phyloP scores from a whole-genome alignment of 2,888 invertebrate genomes.

The Troglohyphantes excavatus region DNA sequence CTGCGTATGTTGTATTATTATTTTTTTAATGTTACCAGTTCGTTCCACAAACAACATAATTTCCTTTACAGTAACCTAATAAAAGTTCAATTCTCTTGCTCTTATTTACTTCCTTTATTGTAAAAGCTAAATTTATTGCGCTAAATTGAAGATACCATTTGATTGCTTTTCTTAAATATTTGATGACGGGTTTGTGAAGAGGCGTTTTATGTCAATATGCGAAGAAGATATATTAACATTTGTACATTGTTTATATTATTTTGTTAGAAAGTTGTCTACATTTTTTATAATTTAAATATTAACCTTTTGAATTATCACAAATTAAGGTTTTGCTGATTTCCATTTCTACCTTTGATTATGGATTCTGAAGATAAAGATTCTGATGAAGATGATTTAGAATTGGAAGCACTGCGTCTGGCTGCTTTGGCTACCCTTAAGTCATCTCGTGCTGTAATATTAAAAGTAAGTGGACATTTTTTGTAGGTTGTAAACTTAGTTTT shows the following conservation, averaged over 20 bases:
- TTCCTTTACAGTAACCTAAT: conserved; percentile 66
- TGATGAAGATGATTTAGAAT: conserved; percentile 64
- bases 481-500: too few species aligned
- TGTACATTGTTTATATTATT: not conserved
- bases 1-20: not conserved
- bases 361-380: not conserved
- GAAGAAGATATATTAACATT: not conserved
- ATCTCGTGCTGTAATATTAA: not conserved
- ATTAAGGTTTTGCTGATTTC: not conserved
- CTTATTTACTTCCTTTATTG: conserved; percentile 22
- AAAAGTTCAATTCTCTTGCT: conserved; percentile 59
- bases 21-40: not conserved
- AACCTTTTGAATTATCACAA: not conserved
- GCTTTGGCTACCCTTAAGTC: conserved; percentile 54
- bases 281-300: not conserved
- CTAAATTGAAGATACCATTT: too few species aligned
- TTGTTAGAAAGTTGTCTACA: not conserved
- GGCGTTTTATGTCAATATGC: not conserved
- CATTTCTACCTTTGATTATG: not conserved
- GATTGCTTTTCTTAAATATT: not conserved
- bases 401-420: conserved; percentile 59
- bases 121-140: not conserved
- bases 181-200: not conserved
- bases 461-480: conserved; percentile 12
- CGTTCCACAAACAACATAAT: not conserved